These are phyloP conservation scores for Phalanger gymnotis DNA, from an alignment of 2,797 vertebrate species.

Conservation along the genomic window DNA sequence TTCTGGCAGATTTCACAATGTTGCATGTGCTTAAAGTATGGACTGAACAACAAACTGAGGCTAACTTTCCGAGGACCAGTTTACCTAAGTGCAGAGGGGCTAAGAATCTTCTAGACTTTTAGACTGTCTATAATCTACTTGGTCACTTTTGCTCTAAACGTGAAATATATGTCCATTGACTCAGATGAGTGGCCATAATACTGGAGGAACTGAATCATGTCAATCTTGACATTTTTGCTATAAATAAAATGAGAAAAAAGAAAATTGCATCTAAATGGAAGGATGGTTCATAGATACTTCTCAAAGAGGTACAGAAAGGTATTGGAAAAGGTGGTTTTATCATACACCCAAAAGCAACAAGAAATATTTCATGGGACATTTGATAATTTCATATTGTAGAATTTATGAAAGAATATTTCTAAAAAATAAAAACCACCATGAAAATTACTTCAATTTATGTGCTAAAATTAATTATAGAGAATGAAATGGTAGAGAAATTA, in stretches of 20 bases:
- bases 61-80: neutral
- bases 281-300: neutral
- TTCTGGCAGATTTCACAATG: neutral
- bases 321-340: neutral
- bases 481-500: too few relatives aligned
- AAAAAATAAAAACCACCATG: too few relatives aligned
- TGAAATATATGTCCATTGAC: neutral
- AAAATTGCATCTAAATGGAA: neutral
- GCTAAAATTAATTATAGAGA: too few relatives aligned
- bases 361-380: neutral
- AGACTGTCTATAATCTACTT: neutral
- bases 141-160: neutral
- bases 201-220: neutral
- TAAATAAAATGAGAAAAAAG: neutral
- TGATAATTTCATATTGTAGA: neutral
- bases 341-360: neutral
- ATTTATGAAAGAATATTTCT: neutral
- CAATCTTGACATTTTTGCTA: neutral
- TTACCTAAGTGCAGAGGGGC: neutral
- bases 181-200: neutral
- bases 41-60: neutral
- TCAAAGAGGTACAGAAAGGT: neutral
- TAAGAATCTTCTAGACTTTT: neutral
- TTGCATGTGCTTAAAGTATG: neutral
- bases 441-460: too few relatives aligned